Percentiles rank a stretch among this genome's conserved stretches.
Conservation (phyloP, 2,113 vertebrate genomes). For the Caretta caretta region DNA sequence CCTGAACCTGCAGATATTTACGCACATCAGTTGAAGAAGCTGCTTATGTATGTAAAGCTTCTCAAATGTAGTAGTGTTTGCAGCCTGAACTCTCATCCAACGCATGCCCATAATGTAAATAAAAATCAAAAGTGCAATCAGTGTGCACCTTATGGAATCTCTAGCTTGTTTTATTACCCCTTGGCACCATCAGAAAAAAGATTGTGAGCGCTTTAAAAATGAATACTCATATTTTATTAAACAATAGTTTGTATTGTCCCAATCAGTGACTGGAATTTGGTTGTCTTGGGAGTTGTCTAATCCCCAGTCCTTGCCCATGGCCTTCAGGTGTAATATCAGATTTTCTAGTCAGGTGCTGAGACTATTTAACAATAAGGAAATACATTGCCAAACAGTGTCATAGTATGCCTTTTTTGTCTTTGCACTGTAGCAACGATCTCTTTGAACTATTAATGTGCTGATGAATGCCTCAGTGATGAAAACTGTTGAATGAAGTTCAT, state of each 20-base stretch:
- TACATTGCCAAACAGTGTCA: slow-evolving; percentile 30
- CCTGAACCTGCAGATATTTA: not conserved
- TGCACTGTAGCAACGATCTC: slow-evolving; percentile 56
- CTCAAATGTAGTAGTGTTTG: not conserved
- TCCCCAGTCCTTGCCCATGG: not conserved
- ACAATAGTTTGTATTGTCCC: not conserved
- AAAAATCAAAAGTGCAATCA: not conserved
- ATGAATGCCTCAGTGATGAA: slow-evolving; percentile 43
- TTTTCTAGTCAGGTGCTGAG: slow-evolving; percentile 60
- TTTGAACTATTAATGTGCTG: slow-evolving; percentile 52
- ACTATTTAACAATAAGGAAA: slow-evolving; percentile 55
- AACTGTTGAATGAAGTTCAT: not conserved
- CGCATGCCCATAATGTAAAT: not conserved
- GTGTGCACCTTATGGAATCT: not conserved
- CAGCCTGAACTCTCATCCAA: not conserved
- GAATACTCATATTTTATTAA: not conserved
- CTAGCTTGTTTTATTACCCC: not conserved
- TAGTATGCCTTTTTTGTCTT: slow-evolving; percentile 63
- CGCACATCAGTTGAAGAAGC: not conserved
- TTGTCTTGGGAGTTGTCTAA: not conserved
- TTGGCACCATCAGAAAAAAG: not conserved
- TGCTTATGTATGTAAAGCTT: not conserved
- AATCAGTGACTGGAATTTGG: not conserved
- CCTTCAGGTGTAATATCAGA: slow-evolving; percentile 39
- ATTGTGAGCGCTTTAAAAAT: not conserved